These are phyloP conservation scores for Colistium nudipinnis DNA, from an alignment of 2,113 vertebrate species.

Conservation along the genomic window DNA sequence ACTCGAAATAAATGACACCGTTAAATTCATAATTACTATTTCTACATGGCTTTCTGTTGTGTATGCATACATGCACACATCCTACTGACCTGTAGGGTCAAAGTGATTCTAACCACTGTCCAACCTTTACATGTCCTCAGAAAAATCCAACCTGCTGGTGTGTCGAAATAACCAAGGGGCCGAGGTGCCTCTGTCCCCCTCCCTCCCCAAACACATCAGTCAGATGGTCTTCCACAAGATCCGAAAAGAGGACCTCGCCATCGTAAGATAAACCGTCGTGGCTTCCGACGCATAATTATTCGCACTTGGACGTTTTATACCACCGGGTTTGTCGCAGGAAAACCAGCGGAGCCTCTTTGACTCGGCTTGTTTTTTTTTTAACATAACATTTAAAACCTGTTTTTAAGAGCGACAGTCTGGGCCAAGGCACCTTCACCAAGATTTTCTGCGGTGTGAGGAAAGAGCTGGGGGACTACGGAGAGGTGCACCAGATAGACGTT, in stretches of 20 bases:
- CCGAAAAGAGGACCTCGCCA: slow-evolving; percentile 91
- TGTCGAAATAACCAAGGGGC: slow-evolving; percentile 87
- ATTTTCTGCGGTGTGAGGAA: slow-evolving; percentile 91
- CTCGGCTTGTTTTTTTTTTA: slow-evolving; percentile 3
- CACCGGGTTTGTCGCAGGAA: slow-evolving; percentile 33
- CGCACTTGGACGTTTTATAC: neutral
- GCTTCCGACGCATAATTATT: no score
- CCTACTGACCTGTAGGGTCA: no score
- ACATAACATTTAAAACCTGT: slow-evolving; percentile 7
- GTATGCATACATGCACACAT: no score
- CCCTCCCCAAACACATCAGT: slow-evolving; percentile 88
- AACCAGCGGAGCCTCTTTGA: slow-evolving; percentile 5
- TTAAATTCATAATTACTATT: no score
- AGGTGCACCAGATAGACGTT: slow-evolving; percentile 92
- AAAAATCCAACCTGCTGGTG: slow-evolving; percentile 96
- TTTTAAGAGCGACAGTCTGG: slow-evolving; percentile 90
- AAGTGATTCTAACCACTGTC: neutral
- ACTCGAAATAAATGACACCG: neutral
- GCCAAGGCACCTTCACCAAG: slow-evolving; percentile 97
- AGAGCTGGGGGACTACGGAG: slow-evolving; percentile 92
- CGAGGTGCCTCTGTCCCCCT: slow-evolving; percentile 85
- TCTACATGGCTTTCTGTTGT: no score
- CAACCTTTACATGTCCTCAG: slow-evolving; percentile 69
- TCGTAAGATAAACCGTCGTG: slow-evolving; percentile 81
- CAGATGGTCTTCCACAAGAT: slow-evolving; percentile 99